Base-by-base conservation (phyloP, 1,140 invertebrate genomes). In the Apis dorsata region DNA sequence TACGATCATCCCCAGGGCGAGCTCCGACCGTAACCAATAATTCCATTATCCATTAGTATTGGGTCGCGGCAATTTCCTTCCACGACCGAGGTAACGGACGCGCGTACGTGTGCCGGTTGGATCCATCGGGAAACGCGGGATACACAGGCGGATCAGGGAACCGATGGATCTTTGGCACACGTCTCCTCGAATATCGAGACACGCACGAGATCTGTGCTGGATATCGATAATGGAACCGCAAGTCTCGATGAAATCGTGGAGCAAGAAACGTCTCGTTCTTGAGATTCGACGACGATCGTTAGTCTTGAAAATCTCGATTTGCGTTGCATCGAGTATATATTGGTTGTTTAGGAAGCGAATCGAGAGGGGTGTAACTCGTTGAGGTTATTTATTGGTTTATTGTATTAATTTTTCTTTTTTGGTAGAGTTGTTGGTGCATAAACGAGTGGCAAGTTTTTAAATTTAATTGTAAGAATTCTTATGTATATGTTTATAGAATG, bases 1-100 rank as follows among this genome's bases (percentile, higher is more conserved):
- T 94, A 94, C 93, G 92, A 93, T 93, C 89, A 93, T 94, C 93
- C 93, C 93, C 90, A 91, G 92, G 92, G 92, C 90, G 88, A 89
- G 87, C 89, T 90, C 87, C 91, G 90, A 91, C 91, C 91, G 90
- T 94, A 93, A 93, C 93, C 93, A 94, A 93, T 94, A 94, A 94
- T 94, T 94, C 91, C 89, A 94, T 94, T 94, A 94, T 92, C 93
- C 93, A 94, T 94, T 94, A 94, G 93, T 93, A 94, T 93, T 92
- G 92, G 89, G 92, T 93, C 91, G 89, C 91, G 84, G 90, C 92
- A 93, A 93, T 93, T 93, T 93, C 92, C 91, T 92, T 84, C 87
- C 65, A 49, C 84, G 81, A 85, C 59, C 85, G 87, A 70, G 79
- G 86, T 70, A 80, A 80, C 76, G 85, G 76, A 83, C 84, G 75